phyloP scores from a whole-genome alignment of 2,113 vertebrate species.

The Ameiurus melas region DNA sequence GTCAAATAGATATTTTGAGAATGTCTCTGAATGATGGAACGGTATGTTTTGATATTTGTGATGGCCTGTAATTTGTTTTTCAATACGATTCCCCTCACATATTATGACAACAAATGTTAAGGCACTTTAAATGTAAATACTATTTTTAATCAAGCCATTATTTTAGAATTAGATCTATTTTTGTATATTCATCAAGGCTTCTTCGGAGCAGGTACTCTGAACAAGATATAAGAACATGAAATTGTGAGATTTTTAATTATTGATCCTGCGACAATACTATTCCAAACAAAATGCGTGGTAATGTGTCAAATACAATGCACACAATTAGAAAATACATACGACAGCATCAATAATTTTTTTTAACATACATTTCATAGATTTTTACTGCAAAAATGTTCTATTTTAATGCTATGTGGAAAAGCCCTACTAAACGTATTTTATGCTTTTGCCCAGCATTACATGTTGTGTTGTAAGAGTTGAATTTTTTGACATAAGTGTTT shows the following conservation, averaged over 20 bases:
- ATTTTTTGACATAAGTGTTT: not conserved
- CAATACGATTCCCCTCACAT: not conserved
- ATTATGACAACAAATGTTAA: slow-evolving; percentile 18
- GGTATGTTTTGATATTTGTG: not conserved
- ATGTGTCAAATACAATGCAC: not conserved
- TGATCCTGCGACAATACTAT: not conserved
- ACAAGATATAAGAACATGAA: slow-evolving; percentile 18
- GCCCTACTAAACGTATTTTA: not conserved
- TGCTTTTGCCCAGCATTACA: not conserved
- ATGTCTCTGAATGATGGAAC: not conserved
- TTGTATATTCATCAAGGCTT: slow-evolving; percentile 34
- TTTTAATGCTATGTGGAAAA: not conserved
- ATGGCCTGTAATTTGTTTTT: not conserved
- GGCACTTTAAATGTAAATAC: slow-evolving; percentile 28
- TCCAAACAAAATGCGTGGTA: not conserved
- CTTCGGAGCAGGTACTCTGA: slow-evolving; percentile 77
- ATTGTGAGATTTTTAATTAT: slow-evolving; percentile 21
- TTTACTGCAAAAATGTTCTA: not conserved
- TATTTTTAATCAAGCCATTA: slow-evolving; percentile 24
- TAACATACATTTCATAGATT: slow-evolving; percentile 10
- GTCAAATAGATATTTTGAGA: not conserved
- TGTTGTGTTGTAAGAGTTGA: not conserved
- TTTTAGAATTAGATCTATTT: slow-evolving; percentile 33
- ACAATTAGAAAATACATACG: not conserved
- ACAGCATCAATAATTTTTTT: not conserved